Conservation (phyloP, 2,113 vertebrate species). For the Pao palembangensis region DNA sequence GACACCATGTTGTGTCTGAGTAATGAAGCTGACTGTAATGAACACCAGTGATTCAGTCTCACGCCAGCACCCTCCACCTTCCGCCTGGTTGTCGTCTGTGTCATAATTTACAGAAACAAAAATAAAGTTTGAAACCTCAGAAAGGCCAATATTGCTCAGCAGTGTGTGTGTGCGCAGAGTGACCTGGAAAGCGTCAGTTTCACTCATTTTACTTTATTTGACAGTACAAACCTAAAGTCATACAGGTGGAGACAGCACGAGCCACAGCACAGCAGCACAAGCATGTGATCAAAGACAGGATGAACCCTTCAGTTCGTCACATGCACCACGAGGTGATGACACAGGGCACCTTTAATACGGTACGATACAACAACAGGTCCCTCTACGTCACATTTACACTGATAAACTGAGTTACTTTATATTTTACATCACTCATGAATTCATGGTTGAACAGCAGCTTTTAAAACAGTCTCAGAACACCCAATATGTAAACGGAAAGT, state of each 20-base stretch:
- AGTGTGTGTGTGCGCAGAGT: neutral
- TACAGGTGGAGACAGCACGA: slow-evolving; percentile 60
- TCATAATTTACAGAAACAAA: too few relatives aligned
- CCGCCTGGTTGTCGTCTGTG: neutral
- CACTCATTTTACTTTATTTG: slow-evolving; percentile 55
- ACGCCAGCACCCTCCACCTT: slow-evolving; percentile 27
- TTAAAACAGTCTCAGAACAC: slow-evolving; percentile 64
- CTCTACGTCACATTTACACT: slow-evolving; percentile 59
- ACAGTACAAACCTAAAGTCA: slow-evolving; percentile 62
- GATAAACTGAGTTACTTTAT: slow-evolving; percentile 45
- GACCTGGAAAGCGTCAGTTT: slow-evolving; percentile 4
- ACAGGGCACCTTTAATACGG: slow-evolving; percentile 32
- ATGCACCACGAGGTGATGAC: slow-evolving; percentile 40
- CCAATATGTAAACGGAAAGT: slow-evolving; percentile 48
- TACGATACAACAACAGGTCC: slow-evolving; percentile 56
- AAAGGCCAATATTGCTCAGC: neutral
- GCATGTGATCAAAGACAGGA: slow-evolving; percentile 42
- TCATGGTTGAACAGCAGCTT: slow-evolving; percentile 56
- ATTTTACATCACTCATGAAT: slow-evolving; percentile 54
- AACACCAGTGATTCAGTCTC: slow-evolving; percentile 57
- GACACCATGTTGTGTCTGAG: slow-evolving; percentile 18
- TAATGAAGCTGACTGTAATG: slow-evolving; percentile 41
- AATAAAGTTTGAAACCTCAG: too few relatives aligned
- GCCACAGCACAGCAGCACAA: slow-evolving; percentile 62
- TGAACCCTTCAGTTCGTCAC: slow-evolving; percentile 43